A percentile compares a stretch with the other conserved stretches of the same genome.
Evolutionary conservation across 2,113 vertebrate species (phyloP).

Genomic region (Rhipidura dahli): DNA sequence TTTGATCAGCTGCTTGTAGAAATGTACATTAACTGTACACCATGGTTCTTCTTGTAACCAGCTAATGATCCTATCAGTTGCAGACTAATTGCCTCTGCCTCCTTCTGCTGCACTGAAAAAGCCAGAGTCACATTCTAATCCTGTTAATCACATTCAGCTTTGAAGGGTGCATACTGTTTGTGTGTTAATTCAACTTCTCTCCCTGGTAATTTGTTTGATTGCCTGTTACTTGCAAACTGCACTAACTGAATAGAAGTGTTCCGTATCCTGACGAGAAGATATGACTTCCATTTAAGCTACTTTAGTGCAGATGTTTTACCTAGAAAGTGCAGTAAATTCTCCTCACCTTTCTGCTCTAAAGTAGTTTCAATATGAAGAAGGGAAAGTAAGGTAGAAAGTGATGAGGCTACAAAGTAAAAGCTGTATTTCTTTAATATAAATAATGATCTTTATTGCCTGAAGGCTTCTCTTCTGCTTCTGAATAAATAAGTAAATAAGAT

Average conservation of each 20-base stretch:
- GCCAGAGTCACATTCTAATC: conserved; percentile 25
- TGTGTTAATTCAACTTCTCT: conserved; percentile 43
- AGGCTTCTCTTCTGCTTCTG: background rate
- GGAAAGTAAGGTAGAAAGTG: background rate
- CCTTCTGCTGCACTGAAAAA: background rate
- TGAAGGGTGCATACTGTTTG: conserved; percentile 22
- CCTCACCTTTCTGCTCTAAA: background rate
- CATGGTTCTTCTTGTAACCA: conserved; percentile 19
- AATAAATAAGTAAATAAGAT: background rate
- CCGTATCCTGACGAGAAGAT: background rate
- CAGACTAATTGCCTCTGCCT: conserved; percentile 48
- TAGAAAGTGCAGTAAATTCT: background rate
- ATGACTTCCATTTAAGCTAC: background rate
- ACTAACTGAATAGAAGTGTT: conserved; percentile 32
- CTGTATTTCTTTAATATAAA: background rate
- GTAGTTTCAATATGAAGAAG: background rate
- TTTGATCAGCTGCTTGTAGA: conserved; percentile 56
- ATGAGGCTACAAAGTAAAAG: background rate
- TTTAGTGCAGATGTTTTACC: conserved; percentile 3
- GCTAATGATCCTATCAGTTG: conserved; percentile 51
- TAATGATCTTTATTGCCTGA: background rate
- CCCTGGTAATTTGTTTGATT: conserved; percentile 29
- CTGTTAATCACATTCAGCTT: conserved; percentile 52
- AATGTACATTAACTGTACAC: conserved; percentile 23
- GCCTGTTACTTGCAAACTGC: background rate